These are phyloP conservation scores for Heliconius erato DNA, from an alignment of 2,888 invertebrate species.

Conservation along the genomic window DNA sequence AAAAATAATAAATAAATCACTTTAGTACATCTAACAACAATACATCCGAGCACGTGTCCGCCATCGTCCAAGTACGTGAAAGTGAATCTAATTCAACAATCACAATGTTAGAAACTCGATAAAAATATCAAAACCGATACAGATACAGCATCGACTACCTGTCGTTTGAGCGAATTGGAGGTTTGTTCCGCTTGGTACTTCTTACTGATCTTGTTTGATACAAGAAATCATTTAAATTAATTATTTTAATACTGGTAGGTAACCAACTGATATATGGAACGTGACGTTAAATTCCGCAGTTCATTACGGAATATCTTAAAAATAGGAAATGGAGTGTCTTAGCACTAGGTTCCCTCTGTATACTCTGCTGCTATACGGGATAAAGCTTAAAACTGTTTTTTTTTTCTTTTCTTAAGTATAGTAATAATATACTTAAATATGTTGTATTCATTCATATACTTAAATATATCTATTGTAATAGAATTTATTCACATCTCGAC, in stretches of 20 bases:
- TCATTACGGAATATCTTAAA: too few species aligned
- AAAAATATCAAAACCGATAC: constrained; percentile 58
- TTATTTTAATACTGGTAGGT: background rate
- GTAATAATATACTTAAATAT: too few species aligned
- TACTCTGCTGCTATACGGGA: background rate
- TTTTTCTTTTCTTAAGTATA: too few species aligned
- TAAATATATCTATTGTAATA: too few species aligned
- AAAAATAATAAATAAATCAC: background rate
- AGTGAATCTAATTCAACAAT: constrained; percentile 67
- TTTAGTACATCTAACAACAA: background rate
- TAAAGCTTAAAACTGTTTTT: background rate
- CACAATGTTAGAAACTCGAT: constrained; percentile 61
- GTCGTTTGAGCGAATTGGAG: constrained; percentile 50
- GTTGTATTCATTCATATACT: too few species aligned
- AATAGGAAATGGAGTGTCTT: background rate
- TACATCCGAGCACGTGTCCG: constrained; percentile 26
- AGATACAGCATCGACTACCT: constrained; percentile 49
- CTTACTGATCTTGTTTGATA: background rate
- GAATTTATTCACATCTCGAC: too few species aligned
- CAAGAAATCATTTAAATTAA: too few species aligned
- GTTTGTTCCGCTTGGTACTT: constrained; percentile 35
- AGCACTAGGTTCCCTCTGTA: background rate
- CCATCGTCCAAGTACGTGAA: constrained; percentile 62
- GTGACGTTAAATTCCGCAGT: too few species aligned
- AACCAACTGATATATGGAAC: too few species aligned